phyloP scores from a whole-genome alignment of 2,113 vertebrate species.

The Albula glossodonta region DNA sequence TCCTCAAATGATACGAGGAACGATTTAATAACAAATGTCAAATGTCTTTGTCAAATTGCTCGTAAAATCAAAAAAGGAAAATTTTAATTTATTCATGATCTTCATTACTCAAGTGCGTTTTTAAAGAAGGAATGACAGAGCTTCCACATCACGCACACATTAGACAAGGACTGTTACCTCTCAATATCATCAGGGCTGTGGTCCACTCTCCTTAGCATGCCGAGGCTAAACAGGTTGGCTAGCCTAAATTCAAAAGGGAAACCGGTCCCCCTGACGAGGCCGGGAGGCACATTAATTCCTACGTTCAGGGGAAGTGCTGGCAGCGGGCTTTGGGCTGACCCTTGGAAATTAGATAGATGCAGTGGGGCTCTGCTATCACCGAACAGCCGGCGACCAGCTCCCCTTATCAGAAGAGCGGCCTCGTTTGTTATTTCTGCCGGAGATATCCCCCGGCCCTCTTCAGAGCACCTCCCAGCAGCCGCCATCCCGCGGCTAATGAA shows the following conservation, averaged over 20 bases:
- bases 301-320: constrained; percentile 51
- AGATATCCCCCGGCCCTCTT: constrained; percentile 79
- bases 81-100: background rate
- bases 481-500: constrained; percentile 79
- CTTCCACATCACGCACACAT: background rate
- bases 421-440: constrained; percentile 83
- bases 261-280: constrained; percentile 36
- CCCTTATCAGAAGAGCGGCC: constrained; percentile 78
- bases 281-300: constrained; percentile 67
- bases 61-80: background rate
- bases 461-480: constrained; percentile 73
- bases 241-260: constrained; percentile 22
- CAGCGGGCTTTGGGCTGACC: constrained; percentile 68
- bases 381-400: constrained; percentile 72
- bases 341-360: constrained; percentile 70
- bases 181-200: background rate
- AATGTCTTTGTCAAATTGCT: background rate
- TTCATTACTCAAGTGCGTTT: background rate
- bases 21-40: background rate
- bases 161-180: background rate
- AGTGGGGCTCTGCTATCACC: constrained; percentile 68
- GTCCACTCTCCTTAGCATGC: background rate
- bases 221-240: constrained; percentile 9
- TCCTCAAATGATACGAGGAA: background rate
- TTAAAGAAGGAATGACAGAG: background rate